Conservation (phyloP, 2,113 vertebrate genomes). For the Daphoenositta chrysoptera region DNA sequence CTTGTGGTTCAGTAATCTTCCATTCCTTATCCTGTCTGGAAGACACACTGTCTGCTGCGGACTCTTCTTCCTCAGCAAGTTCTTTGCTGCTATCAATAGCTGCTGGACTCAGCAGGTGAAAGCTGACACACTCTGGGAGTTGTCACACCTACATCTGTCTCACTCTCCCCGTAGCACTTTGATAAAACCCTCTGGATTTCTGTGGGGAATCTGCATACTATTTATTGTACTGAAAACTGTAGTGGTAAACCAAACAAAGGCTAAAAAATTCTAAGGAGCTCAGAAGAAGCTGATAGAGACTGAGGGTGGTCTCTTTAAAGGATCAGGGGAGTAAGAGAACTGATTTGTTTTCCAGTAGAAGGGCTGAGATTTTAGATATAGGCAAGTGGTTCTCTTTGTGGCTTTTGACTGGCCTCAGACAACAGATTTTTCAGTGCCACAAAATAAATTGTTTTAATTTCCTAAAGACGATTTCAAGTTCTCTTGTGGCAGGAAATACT, state of each 20-base stretch:
- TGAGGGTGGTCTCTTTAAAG: neutral
- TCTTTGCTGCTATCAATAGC: neutral
- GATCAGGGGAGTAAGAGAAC: neutral
- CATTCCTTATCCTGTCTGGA: neutral
- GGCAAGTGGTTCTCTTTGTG: neutral
- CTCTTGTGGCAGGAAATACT: neutral
- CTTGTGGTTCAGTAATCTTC: neutral
- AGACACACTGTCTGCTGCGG: neutral
- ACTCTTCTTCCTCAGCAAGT: neutral
- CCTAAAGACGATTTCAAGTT: neutral
- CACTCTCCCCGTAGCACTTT: neutral
- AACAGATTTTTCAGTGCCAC: neutral
- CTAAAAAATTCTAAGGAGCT: neutral
- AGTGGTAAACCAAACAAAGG: neutral
- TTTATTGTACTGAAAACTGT: neutral
- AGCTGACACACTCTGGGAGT: neutral
- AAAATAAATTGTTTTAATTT: conserved; percentile 23
- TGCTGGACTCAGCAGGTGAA: neutral
- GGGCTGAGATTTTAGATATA: neutral
- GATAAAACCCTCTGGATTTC: neutral
- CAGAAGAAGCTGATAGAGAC: neutral
- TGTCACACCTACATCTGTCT: neutral
- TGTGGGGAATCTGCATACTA: neutral
- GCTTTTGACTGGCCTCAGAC: neutral
- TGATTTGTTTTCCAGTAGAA: neutral